Conservation (phyloP, 2,888 invertebrate species). For the Notocelia uddmanniana region DNA sequence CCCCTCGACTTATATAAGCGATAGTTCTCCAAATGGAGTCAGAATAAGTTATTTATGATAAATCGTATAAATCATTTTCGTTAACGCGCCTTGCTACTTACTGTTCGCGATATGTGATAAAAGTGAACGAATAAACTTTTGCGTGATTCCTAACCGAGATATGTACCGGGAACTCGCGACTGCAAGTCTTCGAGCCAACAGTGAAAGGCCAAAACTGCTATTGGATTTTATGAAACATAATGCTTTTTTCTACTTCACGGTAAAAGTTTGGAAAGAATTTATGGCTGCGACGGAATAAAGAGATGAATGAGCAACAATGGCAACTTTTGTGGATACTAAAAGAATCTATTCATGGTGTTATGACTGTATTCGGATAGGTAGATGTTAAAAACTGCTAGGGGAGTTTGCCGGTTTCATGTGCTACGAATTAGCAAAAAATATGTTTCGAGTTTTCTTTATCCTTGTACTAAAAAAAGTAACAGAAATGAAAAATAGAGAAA, state of each 20-base stretch:
- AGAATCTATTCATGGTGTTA: constrained; percentile 33
- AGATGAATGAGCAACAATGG: constrained; percentile 30
- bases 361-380: constrained; percentile 3
- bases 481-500: too few relatives aligned
- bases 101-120: constrained; percentile 67
- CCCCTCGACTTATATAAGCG: constrained; percentile 57
- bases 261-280: constrained; percentile 50
- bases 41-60: constrained; percentile 84
- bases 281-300: constrained; percentile 51
- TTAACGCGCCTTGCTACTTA: constrained; percentile 72
- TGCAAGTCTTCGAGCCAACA: constrained; percentile 33
- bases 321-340: constrained; percentile 33
- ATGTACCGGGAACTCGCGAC: constrained; percentile 50
- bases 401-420: not conserved
- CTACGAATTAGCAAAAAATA: not conserved
- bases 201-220: constrained; percentile 9
- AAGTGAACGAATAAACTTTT: constrained; percentile 82
- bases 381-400: constrained; percentile 23
- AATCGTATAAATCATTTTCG: constrained; percentile 84
- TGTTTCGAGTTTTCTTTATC: too few relatives aligned
- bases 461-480: too few relatives aligned
- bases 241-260: not conserved
- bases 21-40: constrained; percentile 76
- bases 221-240: not conserved
- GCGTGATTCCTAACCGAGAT: constrained; percentile 80